Evolutionary conservation across 2,797 vertebrate genomes (phyloP), one percentile per base, ranked within the genome.

Genomic region (Xiphophorus birchmanni): DNA sequence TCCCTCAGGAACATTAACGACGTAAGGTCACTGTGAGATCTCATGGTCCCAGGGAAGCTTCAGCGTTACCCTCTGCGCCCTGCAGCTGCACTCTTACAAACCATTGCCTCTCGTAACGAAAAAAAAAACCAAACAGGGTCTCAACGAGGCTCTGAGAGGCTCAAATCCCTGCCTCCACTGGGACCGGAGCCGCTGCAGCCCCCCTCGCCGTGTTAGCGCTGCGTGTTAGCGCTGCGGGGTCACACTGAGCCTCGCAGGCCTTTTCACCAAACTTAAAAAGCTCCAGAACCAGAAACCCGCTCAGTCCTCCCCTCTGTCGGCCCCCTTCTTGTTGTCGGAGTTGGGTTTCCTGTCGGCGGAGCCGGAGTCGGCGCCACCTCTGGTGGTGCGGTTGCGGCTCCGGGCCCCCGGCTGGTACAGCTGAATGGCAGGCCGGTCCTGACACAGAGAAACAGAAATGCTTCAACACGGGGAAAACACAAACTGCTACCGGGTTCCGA

Each of bases 401-500:
- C 98, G 96, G 44, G 96, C 95, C 50, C 98, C 98, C 0, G 99
- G 98, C 81, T 99, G 98, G 92, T 99, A 99, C 78, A 99, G 95
- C 93, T 99, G 98, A 95, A 99, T 99, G 60, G 98, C 97, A 37
- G 99, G 98, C 4, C 99, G 98, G 94, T 99, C 99, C 99, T 99
- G 91, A 87, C 90, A 0, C 21, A 89, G 69, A 77, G 5, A 86
- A 47, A 84, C 17, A 88, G 10, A 75, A 9, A 75, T 3, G 77
- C 21, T 23, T 42, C 65, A 23, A 79, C 58, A 11, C 1, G 15
- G 2, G 18, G 15, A 26, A 0, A 2, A 47, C 45, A 54, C 50
- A 54, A 54, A 54, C 8, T 54, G 48, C 18, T 50, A 5, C 48
- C 17, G 17, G 48, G 48, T 18, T 50, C 48, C 5, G 0, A 52